phyloP scores from a whole-genome alignment of 2,113 vertebrate genomes.

The Zapus hudsonius region DNA sequence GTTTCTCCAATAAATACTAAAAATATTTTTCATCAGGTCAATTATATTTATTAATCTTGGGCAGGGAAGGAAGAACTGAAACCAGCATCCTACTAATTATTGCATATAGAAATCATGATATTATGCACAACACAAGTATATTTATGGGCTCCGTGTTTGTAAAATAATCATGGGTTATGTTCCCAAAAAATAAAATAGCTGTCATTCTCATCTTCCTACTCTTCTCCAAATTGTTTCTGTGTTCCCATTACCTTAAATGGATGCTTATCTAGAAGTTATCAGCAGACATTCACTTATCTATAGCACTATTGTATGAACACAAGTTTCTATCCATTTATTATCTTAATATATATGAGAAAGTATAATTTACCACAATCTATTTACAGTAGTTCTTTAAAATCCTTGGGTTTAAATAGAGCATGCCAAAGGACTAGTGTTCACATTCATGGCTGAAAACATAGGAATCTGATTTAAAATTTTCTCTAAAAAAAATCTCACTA shows the following conservation, averaged over 20 bases:
- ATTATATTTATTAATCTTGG: conserved; percentile 28
- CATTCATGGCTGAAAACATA: conserved; percentile 6
- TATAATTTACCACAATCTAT: conserved; percentile 10
- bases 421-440: neutral
- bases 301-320: conserved; percentile 2
- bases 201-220: neutral
- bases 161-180: neutral
- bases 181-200: conserved; percentile 30
- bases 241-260: neutral
- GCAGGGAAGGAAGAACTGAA: neutral
- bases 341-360: conserved; percentile 21
- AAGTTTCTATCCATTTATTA: conserved; percentile 33
- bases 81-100: neutral
- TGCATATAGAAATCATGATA: neutral
- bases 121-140: neutral
- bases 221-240: neutral
- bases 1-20: neutral
- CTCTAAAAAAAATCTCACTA: neutral
- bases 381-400: conserved; percentile 5
- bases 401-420: neutral
- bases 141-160: neutral
- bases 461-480: neutral
- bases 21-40: neutral
- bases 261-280: conserved; percentile 10
- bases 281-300: neutral